Conservation (phyloP, 2,797 vertebrate genomes). For the Glyptemys insculpta region DNA sequence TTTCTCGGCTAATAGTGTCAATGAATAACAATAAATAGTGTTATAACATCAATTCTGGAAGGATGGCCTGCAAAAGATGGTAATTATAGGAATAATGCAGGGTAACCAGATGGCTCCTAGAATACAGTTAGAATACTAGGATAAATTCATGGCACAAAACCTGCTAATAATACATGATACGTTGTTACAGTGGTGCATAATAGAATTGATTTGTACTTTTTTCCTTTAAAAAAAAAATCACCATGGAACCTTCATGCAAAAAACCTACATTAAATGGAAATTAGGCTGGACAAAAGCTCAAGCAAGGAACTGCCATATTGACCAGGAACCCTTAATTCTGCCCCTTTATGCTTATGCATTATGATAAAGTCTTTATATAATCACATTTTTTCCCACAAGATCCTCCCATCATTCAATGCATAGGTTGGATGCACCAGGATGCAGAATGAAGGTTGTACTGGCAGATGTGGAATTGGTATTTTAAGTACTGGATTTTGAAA, state of each 20-base stretch:
- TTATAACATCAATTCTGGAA: conserved; percentile 27
- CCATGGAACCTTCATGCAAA: background rate
- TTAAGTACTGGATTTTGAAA: accelerated
- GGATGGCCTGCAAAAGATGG: background rate
- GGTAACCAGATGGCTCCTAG: background rate
- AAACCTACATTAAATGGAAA: background rate
- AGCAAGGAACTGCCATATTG: background rate
- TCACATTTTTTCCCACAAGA: background rate
- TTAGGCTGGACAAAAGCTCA: background rate
- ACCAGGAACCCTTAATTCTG: background rate
- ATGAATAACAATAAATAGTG: background rate
- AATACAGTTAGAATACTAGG: background rate
- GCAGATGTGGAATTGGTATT: background rate
- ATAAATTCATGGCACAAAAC: background rate
- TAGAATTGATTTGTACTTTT: background rate
- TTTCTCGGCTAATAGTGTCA: background rate
- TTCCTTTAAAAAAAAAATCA: background rate
- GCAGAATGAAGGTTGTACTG: background rate
- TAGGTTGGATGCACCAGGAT: background rate
- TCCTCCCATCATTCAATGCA: background rate
- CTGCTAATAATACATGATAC: background rate
- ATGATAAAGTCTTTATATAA: background rate
- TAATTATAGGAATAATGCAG: background rate
- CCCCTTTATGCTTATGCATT: background rate
- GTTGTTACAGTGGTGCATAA: background rate